These are phyloP conservation scores for Ceratotherium simum DNA, from an alignment of 2,113 vertebrate genomes.

Conservation along the genomic window DNA sequence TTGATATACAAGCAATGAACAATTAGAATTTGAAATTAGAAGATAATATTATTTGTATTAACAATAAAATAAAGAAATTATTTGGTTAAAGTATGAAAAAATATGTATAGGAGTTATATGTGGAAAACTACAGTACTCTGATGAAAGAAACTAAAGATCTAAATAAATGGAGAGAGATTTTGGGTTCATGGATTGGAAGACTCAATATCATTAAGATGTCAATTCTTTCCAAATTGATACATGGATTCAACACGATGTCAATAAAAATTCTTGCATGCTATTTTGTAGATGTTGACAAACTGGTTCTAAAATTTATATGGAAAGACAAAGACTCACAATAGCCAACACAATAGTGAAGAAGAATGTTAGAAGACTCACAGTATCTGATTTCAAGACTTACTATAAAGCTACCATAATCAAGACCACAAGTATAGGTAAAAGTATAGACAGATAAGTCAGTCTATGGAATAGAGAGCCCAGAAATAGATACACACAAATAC, in stretches of 20 bases:
- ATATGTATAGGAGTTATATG: not conserved
- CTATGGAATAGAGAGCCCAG: not conserved
- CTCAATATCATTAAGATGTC: not conserved
- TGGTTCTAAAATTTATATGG: not conserved
- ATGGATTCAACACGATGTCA: not conserved
- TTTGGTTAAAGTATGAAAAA: not conserved
- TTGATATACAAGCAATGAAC: not conserved
- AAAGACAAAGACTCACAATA: not conserved
- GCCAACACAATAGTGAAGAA: not conserved
- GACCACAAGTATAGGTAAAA: not conserved
- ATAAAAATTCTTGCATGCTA: not conserved
- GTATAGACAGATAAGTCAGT: not conserved
- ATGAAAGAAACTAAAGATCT: not conserved
- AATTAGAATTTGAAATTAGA: not conserved
- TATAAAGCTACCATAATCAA: not conserved
- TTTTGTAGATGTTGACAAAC: not conserved
- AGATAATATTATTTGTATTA: not conserved
- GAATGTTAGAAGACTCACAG: not conserved
- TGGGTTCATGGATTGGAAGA: not conserved
- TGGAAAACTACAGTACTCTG: too few species aligned
- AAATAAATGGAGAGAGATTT: not conserved
- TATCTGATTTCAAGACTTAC: not conserved
- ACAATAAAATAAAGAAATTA: not conserved
- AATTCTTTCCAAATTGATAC: not conserved
- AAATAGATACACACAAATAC: not conserved